Conservation (phyloP, 2,888 invertebrate genomes). For the Ischnus inquisitorius region DNA sequence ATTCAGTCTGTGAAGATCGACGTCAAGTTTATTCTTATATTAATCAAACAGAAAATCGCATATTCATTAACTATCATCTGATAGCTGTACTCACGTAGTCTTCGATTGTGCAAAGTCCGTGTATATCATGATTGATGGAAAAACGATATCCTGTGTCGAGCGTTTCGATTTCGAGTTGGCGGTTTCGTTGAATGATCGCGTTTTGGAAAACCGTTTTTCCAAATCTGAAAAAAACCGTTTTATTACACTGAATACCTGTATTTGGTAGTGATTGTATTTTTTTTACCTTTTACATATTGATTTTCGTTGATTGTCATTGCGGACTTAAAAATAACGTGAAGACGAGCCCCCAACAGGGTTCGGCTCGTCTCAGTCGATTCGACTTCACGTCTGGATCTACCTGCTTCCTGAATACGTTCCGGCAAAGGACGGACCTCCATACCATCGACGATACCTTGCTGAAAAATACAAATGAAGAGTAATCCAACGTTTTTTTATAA, state of each 20-base stretch:
- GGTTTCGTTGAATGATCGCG: neutral
- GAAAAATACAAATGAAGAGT: neutral
- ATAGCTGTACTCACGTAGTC: neutral
- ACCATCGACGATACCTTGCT: neutral
- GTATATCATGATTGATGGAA: neutral
- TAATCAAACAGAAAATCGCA: neutral
- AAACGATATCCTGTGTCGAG: neutral
- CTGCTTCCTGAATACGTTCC: neutral
- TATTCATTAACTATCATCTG: neutral
- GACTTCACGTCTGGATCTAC: neutral
- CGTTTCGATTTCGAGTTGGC: neutral
- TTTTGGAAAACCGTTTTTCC: neutral
- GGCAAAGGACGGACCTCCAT: neutral
- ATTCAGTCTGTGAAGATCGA: constrained; percentile 36
- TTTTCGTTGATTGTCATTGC: neutral
- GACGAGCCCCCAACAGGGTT: neutral
- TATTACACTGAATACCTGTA: neutral
- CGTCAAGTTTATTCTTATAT: neutral
- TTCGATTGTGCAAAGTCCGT: neutral
- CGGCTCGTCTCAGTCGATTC: neutral
- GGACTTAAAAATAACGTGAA: constrained; percentile 11
- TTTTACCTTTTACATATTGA: neutral
- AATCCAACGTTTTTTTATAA: neutral
- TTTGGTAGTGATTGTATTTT: neutral
- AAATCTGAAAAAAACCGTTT: neutral